Percentiles rank a stretch among this genome's conserved stretches.
phyloP scores from a whole-genome alignment of 2,113 vertebrate species.

The Trinectes maculatus region DNA sequence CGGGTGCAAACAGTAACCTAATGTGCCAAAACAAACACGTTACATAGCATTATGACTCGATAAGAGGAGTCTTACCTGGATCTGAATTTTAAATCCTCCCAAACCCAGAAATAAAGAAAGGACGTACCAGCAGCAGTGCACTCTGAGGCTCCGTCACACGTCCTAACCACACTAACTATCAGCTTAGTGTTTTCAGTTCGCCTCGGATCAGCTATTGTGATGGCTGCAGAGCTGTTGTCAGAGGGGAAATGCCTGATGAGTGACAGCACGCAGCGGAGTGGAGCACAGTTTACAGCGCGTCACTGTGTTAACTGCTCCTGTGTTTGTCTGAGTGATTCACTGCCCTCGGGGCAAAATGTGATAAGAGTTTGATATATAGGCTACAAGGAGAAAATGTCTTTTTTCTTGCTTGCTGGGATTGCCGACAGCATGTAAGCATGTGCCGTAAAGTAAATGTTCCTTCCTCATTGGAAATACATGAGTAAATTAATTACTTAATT shows the following conservation, averaged over 20 bases:
- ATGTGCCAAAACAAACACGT: not conserved
- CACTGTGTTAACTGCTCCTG: not conserved
- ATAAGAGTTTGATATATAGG: not conserved
- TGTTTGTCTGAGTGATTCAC: conserved; percentile 13
- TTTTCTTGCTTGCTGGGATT: too few species aligned
- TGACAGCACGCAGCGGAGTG: not conserved
- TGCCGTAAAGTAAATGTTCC: too few species aligned
- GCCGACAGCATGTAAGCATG: too few species aligned
- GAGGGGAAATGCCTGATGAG: conserved; percentile 20
- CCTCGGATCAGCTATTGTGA: conserved; percentile 11
- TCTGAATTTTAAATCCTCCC: not conserved
- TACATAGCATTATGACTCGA: fast-evolving
- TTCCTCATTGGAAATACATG: too few species aligned
- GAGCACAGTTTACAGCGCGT: conserved; percentile 53
- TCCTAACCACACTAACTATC: not conserved
- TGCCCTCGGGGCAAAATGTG: not conserved
- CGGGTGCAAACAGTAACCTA: not conserved
- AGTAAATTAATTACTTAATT: too few species aligned
- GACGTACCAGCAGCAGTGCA: not conserved
- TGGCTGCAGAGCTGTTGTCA: not conserved
- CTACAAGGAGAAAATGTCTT: not conserved
- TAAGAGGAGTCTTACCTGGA: conserved; percentile 29
- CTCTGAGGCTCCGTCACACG: not conserved
- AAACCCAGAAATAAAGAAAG: not conserved
- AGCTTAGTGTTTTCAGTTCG: not conserved